A percentile compares a stretch with the other conserved stretches of the same genome.
These are phyloP conservation scores for Cichlasoma orientale DNA, from an alignment of 2,797 vertebrate genomes.

Conservation along the genomic window DNA sequence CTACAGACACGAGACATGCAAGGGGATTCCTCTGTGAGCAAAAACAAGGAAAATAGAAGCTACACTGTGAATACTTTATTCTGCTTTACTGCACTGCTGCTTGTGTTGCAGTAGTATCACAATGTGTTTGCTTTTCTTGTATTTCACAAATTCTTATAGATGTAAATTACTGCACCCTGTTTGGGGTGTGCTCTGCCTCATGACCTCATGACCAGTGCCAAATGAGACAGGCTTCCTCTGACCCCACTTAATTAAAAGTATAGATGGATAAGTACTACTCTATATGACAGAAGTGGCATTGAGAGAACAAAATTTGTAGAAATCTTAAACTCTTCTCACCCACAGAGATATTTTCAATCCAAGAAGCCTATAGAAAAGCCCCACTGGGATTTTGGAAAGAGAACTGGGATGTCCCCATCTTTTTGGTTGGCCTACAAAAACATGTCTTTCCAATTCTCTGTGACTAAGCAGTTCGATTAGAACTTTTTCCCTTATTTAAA, in stretches of 20 bases:
- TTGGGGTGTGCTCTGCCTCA: neutral
- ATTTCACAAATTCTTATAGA: neutral
- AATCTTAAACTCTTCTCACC: no score
- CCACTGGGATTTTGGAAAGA: no score
- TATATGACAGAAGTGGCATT: neutral
- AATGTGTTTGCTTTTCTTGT: no score
- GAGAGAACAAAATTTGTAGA: no score
- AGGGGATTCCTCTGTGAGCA: neutral
- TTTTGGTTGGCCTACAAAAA: neutral
- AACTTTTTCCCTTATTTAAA: neutral
- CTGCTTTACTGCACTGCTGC: neutral
- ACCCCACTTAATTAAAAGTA: neutral
- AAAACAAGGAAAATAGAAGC: neutral
- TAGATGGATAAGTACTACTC: neutral
- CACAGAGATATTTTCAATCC: no score
- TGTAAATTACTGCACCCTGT: neutral
- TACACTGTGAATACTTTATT: neutral
- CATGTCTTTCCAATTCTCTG: no score
- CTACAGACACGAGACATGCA: neutral
- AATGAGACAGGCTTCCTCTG: neutral
- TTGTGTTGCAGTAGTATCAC: neutral
- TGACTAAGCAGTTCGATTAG: neutral
- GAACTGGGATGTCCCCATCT: neutral
- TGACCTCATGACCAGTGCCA: rapidly evolving
- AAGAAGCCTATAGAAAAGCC: no score